Evolutionary conservation across 2,113 vertebrate genomes (phyloP).

Genomic region (Dipodomys merriami): DNA sequence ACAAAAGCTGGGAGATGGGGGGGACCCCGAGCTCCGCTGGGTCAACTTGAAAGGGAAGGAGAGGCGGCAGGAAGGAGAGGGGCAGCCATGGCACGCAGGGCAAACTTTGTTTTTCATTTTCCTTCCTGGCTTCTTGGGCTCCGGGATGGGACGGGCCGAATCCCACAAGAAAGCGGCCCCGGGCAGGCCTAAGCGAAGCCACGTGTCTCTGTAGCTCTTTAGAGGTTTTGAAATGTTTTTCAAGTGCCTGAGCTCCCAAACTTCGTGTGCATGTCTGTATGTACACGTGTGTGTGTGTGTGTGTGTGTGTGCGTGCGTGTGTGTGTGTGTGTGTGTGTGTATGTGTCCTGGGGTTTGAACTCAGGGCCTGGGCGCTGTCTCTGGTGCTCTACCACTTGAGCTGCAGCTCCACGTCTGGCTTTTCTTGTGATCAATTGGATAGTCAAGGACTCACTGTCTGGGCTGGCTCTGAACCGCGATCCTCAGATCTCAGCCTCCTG

Average conservation of each 20-base stretch:
- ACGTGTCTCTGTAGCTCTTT: slow-evolving; percentile 55
- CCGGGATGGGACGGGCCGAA: not conserved
- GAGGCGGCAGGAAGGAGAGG: not conserved
- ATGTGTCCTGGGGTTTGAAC: no score
- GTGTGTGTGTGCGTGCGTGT: no score
- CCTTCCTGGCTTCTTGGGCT: slow-evolving; percentile 6
- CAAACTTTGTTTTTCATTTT: slow-evolving; percentile 65
- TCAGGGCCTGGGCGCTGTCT: no score
- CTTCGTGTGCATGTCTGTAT: no score
- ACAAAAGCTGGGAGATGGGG: not conserved
- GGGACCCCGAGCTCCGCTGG: not conserved
- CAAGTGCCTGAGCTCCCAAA: not conserved
- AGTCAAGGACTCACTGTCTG: no score
- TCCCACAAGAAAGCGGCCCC: slow-evolving; percentile 71
- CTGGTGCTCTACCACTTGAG: no score
- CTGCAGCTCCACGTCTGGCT: no score
- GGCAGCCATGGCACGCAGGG: not conserved
- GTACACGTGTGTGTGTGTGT: no score
- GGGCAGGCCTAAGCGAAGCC: slow-evolving; percentile 71
- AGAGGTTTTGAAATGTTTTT: slow-evolving; percentile 52
- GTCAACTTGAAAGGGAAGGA: slow-evolving; percentile 69
- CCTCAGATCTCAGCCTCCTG: no score
- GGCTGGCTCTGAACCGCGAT: no score
- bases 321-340: no score
- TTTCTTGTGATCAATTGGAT: no score